Base-by-base conservation (phyloP, 2,113 vertebrate species). In the Oreocharis arfaki region DNA sequence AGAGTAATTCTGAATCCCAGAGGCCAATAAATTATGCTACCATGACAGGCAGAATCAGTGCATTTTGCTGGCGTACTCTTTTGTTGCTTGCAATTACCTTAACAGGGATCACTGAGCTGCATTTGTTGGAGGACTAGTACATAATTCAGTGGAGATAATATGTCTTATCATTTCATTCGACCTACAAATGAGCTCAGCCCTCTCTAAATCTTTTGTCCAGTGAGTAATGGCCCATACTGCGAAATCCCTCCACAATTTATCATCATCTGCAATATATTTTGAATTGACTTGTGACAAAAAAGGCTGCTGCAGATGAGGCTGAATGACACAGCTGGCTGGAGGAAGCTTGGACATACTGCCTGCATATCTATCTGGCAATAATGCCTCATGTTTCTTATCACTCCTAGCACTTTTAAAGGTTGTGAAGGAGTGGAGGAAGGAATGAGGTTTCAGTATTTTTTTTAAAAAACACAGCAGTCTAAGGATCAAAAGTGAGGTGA, bases 151-250 rank as follows among this genome's bases (percentile, higher is more conserved):
- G 80, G 9, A 61, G 70, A 91, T 93, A 96, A 88, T 82, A 71
- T 9, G 46, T 63, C 68, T 93, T 46, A 63, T 47, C 85, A 35
- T 84, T 96, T 90, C 3, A 6, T 68, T 68, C n/a, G 32, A 75
- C 60, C 78, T 78, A 78, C 46, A 90, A 95, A 87, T 61, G 86
- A 93, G 79, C 73, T 87, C 5, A 5, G 65, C 76, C 70, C 80
- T 70, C 92, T 92, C 86, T 86, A 88, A 94, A 96, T 70, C 93
- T 93, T 57, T 60, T 95, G 90, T 84, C 61, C 59, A 89, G 60
- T 73, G 73, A 92, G 18, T 81, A 87, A 81, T 61, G 52, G 37
- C 26, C 65, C 13, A 46, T 42, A 64, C 39, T 90, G 39, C 8
- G 7, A 95, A 95, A 90, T 7, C 16, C 39, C 81, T 82, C 65